Conservation (phyloP, 2,888 invertebrate species). For the Leptodirus hochenwartii region DNA sequence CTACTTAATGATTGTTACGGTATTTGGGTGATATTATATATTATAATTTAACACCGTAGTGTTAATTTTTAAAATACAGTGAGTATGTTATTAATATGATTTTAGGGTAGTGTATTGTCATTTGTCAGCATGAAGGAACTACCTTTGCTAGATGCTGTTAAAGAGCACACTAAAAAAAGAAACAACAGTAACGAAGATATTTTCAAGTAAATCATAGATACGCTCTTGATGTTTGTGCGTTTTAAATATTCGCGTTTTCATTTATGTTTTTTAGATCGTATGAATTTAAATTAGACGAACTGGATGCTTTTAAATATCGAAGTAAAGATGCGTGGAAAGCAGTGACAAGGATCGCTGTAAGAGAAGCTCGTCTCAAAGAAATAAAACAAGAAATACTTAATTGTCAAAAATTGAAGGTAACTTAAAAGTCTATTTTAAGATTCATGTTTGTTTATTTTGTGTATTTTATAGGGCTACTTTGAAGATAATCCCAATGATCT, state of each 20-base stretch:
- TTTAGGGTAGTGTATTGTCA: conserved; percentile 66
- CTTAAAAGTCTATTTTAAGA: conserved; percentile 4
- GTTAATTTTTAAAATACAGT: too few species aligned
- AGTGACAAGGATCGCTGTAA: conserved; percentile 81
- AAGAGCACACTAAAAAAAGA: conserved; percentile 48
- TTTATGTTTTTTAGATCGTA: conserved; percentile 47
- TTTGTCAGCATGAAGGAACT: conserved; percentile 73
- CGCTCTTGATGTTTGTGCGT: conserved; percentile 9
- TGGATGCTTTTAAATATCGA: conserved; percentile 90
- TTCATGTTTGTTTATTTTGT: conserved; percentile 6
- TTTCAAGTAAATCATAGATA: conserved; percentile 14
- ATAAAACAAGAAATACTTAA: conserved; percentile 87
- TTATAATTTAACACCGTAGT: too few species aligned
- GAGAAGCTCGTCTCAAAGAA: conserved; percentile 89
- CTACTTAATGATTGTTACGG: too few species aligned
- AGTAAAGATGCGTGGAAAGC: conserved; percentile 91
- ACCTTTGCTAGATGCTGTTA: conserved; percentile 52
- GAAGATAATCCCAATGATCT: conserved; percentile 82
- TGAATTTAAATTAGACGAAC: conserved; percentile 85
- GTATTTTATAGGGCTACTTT: conserved; percentile 55
- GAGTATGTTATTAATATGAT: conserved; percentile 5
- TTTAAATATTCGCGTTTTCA: conserved; percentile 2
- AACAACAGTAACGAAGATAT: conserved; percentile 22
- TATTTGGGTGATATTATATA: too few species aligned
- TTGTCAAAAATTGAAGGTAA: conserved; percentile 72